Conservation (phyloP, 2,797 vertebrate species). For the Melanotaenia trifasciata region DNA sequence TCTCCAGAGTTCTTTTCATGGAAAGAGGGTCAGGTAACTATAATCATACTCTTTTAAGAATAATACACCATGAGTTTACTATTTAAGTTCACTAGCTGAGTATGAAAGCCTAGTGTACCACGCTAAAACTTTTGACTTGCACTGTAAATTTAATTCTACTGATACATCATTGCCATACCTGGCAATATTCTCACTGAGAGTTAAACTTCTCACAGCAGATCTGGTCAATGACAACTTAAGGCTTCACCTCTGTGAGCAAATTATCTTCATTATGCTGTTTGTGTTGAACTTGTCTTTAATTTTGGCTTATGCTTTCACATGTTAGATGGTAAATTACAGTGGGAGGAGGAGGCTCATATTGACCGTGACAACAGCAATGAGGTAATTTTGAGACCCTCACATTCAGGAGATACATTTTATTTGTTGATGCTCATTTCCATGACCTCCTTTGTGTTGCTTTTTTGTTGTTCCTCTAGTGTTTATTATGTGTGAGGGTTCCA, state of each 20-base stretch:
- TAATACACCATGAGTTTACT: background rate
- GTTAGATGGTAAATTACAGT: constrained; percentile 92
- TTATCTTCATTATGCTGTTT: background rate
- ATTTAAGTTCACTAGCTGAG: background rate
- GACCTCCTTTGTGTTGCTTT: background rate
- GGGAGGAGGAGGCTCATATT: constrained; percentile 92
- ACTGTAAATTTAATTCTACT: background rate
- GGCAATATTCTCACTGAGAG: background rate
- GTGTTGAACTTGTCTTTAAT: background rate
- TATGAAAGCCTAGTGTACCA: too few relatives aligned
- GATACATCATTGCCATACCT: background rate
- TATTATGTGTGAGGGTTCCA: constrained; percentile 87
- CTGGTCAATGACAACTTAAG: background rate
- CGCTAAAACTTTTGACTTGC: background rate
- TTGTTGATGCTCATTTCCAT: background rate
- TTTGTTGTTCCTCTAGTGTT: constrained; percentile 73
- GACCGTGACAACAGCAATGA: constrained; percentile 91
- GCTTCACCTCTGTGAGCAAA: background rate
- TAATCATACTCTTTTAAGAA: background rate
- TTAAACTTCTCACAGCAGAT: background rate
- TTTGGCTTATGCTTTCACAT: constrained; percentile 24
- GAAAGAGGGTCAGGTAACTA: constrained; percentile 89
- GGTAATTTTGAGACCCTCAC: constrained; percentile 68
- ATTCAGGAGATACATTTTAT: background rate
- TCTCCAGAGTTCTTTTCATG: constrained; percentile 92